Percentiles rank a stretch among this genome's conserved stretches.
These are phyloP conservation scores for Rallus limicola DNA, from an alignment of 2,113 vertebrate species.

Conservation along the genomic window DNA sequence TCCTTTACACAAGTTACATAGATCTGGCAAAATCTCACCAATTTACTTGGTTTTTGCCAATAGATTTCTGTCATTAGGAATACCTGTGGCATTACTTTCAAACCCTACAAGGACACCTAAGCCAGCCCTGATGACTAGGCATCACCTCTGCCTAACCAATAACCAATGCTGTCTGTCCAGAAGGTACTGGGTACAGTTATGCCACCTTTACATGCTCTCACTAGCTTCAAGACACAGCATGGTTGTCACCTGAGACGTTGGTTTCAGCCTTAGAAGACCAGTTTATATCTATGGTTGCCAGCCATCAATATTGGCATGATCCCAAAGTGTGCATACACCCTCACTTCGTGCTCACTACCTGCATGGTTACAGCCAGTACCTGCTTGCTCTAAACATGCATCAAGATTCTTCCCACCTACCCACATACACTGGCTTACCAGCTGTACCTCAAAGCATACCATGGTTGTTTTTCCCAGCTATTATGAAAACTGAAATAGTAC, in stretches of 20 bases:
- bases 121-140: background rate
- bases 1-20: background rate
- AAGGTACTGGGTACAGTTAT: background rate
- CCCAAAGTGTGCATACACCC: background rate
- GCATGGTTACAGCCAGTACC: background rate
- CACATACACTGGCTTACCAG: background rate
- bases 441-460: background rate
- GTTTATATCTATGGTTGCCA: background rate
- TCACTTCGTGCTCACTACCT: background rate
- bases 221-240: background rate
- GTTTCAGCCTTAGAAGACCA: background rate
- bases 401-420: background rate
- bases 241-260: background rate
- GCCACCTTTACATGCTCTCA: background rate
- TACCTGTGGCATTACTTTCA: background rate
- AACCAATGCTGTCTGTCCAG: background rate
- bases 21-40: background rate
- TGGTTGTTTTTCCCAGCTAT: background rate
- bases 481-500: background rate
- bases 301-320: background rate
- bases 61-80: background rate
- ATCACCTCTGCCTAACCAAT: background rate
- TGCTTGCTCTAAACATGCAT: background rate
- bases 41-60: background rate
- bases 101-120: background rate